These are phyloP conservation scores for Holacanthella duospinosa DNA, from an alignment of 2,888 invertebrate species.

Conservation along the genomic window DNA sequence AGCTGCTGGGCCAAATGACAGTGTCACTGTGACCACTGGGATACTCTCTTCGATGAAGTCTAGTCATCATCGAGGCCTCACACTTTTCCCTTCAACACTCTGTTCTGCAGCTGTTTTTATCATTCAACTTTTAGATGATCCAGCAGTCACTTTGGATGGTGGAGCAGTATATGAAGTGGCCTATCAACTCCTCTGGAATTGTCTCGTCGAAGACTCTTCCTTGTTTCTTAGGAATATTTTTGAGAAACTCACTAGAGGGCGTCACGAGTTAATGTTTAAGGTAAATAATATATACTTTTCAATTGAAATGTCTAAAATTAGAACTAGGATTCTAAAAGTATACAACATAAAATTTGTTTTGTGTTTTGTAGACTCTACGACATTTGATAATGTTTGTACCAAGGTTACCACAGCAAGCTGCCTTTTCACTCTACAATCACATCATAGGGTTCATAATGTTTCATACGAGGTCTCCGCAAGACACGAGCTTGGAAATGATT, in stretches of 20 bases:
- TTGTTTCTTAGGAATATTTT: constrained; percentile 89
- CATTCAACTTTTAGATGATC: constrained; percentile 86
- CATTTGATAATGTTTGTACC: constrained; percentile 88
- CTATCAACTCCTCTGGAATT: constrained; percentile 94
- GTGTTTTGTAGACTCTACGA: constrained; percentile 51
- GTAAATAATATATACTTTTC: constrained; percentile 38
- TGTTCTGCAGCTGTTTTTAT: constrained; percentile 94
- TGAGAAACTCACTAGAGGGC: constrained; percentile 84
- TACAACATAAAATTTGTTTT: background rate
- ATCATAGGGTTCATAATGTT: constrained; percentile 99
- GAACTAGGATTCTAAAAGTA: background rate
- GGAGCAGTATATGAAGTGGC: constrained; percentile 89
- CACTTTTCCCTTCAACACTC: constrained; percentile 90
- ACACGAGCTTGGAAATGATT: constrained; percentile 86
- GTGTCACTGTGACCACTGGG: constrained; percentile 32
- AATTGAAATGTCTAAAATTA: too few relatives aligned
- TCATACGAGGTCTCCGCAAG: constrained; percentile 91
- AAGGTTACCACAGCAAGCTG: constrained; percentile 89
- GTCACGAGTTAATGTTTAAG: constrained; percentile 90
- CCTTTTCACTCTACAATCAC: constrained; percentile 95
- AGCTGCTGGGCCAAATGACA: constrained; percentile 23
- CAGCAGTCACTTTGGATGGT: constrained; percentile 86
- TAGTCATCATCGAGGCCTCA: constrained; percentile 41
- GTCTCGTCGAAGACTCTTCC: constrained; percentile 94
- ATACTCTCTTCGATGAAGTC: constrained; percentile 30